A percentile compares a stretch with the other conserved stretches of the same genome.
phyloP scores from a whole-genome alignment of 2,888 invertebrate species.

The Sinodicranocentrus sp. region DNA sequence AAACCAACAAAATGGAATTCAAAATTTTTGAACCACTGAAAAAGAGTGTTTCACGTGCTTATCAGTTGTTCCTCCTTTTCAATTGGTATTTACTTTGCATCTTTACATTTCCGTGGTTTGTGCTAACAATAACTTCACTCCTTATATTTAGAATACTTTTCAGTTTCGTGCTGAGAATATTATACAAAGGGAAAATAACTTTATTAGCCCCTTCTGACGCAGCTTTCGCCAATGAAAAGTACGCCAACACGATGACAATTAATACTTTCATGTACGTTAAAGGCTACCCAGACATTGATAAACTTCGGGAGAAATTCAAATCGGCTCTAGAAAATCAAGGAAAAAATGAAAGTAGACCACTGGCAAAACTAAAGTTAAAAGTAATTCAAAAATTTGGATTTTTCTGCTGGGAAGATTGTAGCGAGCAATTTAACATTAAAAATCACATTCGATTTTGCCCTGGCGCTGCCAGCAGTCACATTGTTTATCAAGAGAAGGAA shows the following conservation, averaged over 20 bases:
- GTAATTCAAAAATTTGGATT: slow-evolving; percentile 28
- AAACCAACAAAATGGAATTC: too few relatives aligned
- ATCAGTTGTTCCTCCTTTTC: too few relatives aligned
- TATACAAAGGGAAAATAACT: slow-evolving; percentile 6
- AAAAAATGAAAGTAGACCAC: slow-evolving; percentile 4
- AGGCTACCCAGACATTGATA: slow-evolving; percentile 15
- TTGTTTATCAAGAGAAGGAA: slow-evolving; percentile 28
- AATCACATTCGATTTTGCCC: slow-evolving; percentile 37
- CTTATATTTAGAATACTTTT: too few relatives aligned
- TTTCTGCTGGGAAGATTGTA: slow-evolving; percentile 46
- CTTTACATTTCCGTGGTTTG: too few relatives aligned
- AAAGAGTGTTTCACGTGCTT: too few relatives aligned
- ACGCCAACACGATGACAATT: slow-evolving; percentile 24
- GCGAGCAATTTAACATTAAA: slow-evolving; percentile 17
- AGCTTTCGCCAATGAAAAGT: background rate
- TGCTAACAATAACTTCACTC: too few relatives aligned
- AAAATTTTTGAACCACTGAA: too few relatives aligned
- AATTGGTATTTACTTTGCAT: too few relatives aligned
- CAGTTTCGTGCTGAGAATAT: background rate
- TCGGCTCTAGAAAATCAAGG: background rate
- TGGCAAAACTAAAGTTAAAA: slow-evolving; percentile 2
- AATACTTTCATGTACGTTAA: slow-evolving; percentile 18
- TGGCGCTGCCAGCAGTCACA: background rate
- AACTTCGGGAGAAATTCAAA: background rate
- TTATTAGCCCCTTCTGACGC: slow-evolving; percentile 25